A percentile compares a stretch with the other conserved stretches of the same genome.
phyloP scores from a whole-genome alignment of 2,888 invertebrate species.

The Dynastes maya region DNA sequence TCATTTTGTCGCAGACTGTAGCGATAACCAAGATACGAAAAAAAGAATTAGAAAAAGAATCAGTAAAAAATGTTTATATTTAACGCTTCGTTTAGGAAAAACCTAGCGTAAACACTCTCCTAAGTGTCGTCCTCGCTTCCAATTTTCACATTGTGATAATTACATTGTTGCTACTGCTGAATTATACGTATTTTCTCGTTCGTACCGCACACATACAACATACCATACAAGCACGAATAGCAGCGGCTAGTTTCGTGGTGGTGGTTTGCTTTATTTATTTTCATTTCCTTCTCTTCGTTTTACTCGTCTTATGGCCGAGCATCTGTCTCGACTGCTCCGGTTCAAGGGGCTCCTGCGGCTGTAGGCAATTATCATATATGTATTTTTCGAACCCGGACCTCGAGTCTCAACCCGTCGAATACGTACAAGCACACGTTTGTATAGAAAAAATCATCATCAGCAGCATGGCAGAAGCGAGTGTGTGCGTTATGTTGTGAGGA shows the following conservation, averaged over 20 bases:
- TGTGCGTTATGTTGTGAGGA: conserved; percentile 18
- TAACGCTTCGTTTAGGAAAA: conserved; percentile 26
- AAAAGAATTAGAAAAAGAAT: neutral
- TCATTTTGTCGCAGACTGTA: neutral
- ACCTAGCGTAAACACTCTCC: conserved; percentile 5
- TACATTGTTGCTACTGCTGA: conserved; percentile 30
- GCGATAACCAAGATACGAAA: neutral
- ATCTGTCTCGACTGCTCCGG: neutral
- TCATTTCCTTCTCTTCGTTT: conserved; percentile 12
- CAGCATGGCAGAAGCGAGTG: conserved; percentile 12
- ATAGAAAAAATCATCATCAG: conserved; percentile 29
- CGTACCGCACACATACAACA: neutral
- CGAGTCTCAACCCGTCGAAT: neutral
- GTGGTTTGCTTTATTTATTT: conserved; percentile 14
- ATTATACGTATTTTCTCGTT: conserved; percentile 5
- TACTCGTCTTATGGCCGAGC: neutral
- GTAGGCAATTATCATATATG: conserved; percentile 27
- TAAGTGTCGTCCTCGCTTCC: conserved; percentile 8
- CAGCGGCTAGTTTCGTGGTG: neutral
- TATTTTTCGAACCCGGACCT: conserved; percentile 30
- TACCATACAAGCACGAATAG: neutral
- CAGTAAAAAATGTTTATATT: conserved; percentile 28
- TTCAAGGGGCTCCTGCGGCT: conserved; percentile 16
- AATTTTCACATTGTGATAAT: conserved; percentile 43
- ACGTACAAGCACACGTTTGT: neutral